Evolutionary conservation across 2,113 vertebrate genomes (phyloP).

Genomic region (Taxidea taxus): DNA sequence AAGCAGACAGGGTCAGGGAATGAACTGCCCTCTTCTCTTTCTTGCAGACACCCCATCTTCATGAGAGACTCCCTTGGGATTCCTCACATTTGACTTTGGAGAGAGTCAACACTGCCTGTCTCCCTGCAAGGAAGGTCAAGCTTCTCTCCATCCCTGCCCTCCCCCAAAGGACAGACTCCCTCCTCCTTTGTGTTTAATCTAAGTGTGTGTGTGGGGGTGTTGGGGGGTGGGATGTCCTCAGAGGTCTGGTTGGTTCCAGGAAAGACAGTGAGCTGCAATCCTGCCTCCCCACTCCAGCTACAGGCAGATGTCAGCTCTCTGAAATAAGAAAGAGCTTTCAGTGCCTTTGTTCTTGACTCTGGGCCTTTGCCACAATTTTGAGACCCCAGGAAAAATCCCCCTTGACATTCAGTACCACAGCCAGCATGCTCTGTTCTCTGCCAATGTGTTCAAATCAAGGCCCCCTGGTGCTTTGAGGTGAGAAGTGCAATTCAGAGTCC

Average conservation of each 20-base stretch:
- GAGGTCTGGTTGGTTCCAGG: background rate
- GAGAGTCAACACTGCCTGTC: background rate
- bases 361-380: background rate
- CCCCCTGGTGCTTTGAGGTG: background rate
- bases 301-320: background rate
- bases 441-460: background rate
- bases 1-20: background rate
- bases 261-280: background rate
- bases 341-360: background rate
- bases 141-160: background rate
- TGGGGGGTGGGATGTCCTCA: background rate
- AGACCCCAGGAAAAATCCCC: background rate
- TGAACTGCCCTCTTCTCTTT: background rate
- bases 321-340: background rate
- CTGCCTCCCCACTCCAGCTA: background rate
- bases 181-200: background rate
- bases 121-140: background rate
- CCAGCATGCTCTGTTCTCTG: background rate
- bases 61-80: background rate
- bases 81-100: background rate
- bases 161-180: background rate
- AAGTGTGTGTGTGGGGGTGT: background rate
- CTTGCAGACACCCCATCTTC: background rate
- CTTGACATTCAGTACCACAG: background rate
- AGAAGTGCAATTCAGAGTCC: background rate